Evolutionary conservation across 2,113 vertebrate species (phyloP).

Genomic region (Sitta europaea): DNA sequence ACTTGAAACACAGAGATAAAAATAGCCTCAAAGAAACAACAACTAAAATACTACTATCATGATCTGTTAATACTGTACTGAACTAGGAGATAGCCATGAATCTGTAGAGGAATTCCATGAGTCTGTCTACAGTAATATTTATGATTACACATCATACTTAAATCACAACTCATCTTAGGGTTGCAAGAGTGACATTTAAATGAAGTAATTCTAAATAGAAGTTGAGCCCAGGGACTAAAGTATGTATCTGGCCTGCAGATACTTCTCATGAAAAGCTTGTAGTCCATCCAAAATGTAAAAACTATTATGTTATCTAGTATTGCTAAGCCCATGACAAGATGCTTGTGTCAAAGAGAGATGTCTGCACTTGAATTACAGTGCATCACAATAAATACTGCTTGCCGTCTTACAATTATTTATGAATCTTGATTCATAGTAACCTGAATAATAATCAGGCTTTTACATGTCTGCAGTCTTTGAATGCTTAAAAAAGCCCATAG

Average conservation of each 20-base stretch:
- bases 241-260: background rate
- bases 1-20: background rate
- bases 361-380: background rate
- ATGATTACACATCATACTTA: background rate
- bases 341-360: fast-evolving
- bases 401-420: background rate
- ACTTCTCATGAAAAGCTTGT: background rate
- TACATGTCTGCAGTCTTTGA: background rate
- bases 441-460: background rate
- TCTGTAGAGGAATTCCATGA: background rate
- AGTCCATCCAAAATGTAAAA: background rate
- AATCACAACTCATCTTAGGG: background rate
- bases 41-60: background rate
- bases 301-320: background rate
- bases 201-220: background rate
- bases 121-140: background rate
- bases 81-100: background rate
- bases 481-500: background rate
- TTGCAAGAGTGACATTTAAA: background rate
- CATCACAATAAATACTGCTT: background rate
- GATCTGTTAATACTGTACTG: background rate
- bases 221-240: background rate
- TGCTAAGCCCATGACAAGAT: background rate
- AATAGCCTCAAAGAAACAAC: background rate
- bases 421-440: background rate